phyloP scores from a whole-genome alignment of 2,888 invertebrate genomes.

The Lithophane semibrunnea region DNA sequence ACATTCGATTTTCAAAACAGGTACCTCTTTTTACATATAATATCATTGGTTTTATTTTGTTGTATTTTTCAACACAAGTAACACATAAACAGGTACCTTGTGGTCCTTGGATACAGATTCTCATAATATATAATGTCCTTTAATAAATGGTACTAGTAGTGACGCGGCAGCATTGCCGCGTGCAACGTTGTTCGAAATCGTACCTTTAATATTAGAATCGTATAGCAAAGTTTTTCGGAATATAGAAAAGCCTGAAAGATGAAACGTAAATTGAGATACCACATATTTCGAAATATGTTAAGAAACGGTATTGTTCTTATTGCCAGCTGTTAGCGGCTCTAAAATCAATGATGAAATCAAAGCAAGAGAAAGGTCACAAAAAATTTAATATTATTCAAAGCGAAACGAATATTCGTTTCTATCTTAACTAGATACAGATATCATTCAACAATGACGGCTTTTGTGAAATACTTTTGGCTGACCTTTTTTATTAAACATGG shows the following conservation, averaged over 20 bases:
- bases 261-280: background rate
- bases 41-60: too few species aligned
- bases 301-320: conserved; percentile 2
- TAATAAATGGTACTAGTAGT: background rate
- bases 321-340: background rate
- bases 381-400: background rate
- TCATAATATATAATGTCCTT: background rate
- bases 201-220: background rate
- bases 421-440: background rate
- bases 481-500: background rate
- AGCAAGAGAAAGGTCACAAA: conserved; percentile 2
- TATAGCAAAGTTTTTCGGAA: background rate
- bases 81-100: too few species aligned
- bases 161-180: too few species aligned
- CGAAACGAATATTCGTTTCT: conserved; percentile 3
- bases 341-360: conserved; percentile 18
- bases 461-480: background rate
- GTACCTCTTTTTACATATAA: background rate
- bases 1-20: too few species aligned
- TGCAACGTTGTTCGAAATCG: too few species aligned
- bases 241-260: background rate
- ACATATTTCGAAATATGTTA: background rate
- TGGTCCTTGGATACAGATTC: background rate
- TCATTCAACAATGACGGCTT: background rate
- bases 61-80: too few species aligned